A percentile compares a stretch with the other conserved stretches of the same genome.
These are phyloP conservation scores for Philopedon plagiatum DNA, from an alignment of 2,888 invertebrate genomes.

Conservation along the genomic window DNA sequence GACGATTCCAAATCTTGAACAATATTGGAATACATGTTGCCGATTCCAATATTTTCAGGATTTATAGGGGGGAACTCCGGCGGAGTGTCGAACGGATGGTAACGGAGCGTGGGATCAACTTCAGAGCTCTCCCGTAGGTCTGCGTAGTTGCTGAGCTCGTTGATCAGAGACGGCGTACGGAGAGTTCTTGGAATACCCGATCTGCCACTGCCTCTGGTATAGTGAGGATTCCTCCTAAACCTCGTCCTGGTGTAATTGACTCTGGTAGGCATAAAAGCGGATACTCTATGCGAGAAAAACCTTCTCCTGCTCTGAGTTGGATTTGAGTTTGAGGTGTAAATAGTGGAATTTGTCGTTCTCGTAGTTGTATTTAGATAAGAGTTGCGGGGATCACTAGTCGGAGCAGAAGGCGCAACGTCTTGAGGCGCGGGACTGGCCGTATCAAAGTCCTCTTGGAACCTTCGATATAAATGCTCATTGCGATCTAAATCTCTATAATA, in stretches of 20 bases:
- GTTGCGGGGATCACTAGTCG: conserved; percentile 1
- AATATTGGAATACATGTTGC: conserved; percentile 66
- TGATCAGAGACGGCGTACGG: conserved; percentile 56
- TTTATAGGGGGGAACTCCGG: conserved; percentile 43
- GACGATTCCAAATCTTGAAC: conserved; percentile 66
- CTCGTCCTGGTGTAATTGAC: conserved; percentile 59
- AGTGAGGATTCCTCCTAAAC: conserved; percentile 53
- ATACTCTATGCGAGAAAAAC: conserved; percentile 61
- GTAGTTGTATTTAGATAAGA: conserved; percentile 33
- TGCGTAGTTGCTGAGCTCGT: conserved; percentile 66
- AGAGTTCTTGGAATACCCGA: conserved; percentile 46
- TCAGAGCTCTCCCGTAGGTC: conserved; percentile 64
- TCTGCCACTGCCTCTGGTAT: conserved; percentile 50
- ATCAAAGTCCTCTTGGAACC: conserved; percentile 23
- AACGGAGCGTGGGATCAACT: conserved; percentile 59
- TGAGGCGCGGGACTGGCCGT: background rate
- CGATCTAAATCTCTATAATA: background rate
- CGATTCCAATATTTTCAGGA: conserved; percentile 63
- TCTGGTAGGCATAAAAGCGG: conserved; percentile 65
- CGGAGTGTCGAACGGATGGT: conserved; percentile 48
- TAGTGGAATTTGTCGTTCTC: conserved; percentile 55
- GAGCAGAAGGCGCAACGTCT: conserved; percentile 26
- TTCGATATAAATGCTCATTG: background rate
- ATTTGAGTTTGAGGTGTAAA: conserved; percentile 51
- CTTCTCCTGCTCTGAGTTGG: conserved; percentile 55